Conservation (phyloP, 2,797 vertebrate genomes). For the Sebastes jordani region DNA sequence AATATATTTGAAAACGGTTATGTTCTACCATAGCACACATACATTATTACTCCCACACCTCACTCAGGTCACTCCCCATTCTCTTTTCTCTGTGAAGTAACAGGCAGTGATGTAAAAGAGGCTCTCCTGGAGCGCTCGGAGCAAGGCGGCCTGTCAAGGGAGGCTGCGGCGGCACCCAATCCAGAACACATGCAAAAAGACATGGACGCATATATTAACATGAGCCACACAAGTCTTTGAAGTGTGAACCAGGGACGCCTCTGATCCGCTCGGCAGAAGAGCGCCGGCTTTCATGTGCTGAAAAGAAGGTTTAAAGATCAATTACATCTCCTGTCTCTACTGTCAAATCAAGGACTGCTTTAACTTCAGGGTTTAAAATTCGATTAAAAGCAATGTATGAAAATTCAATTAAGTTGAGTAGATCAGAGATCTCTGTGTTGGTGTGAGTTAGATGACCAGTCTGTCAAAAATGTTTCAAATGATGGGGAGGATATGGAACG, state of each 20-base stretch:
- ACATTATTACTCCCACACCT: neutral
- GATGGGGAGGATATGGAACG: neutral
- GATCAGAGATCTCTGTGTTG: slow-evolving; percentile 13
- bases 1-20: neutral
- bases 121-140: neutral
- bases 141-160: slow-evolving; percentile 14
- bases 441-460: neutral
- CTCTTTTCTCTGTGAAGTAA: slow-evolving; percentile 3
- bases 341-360: slow-evolving; percentile 34
- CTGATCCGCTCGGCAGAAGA: slow-evolving; percentile 42
- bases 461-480: slow-evolving; percentile 5
- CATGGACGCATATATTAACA: slow-evolving; percentile 53
- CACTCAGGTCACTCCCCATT: neutral
- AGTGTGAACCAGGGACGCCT: slow-evolving; percentile 32
- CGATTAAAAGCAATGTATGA: slow-evolving; percentile 6
- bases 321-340: slow-evolving; percentile 24
- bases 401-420: slow-evolving; percentile 3
- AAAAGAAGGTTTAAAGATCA: slow-evolving; percentile 52
- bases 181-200: slow-evolving; percentile 28
- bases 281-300: slow-evolving; percentile 57
- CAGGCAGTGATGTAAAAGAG: slow-evolving; percentile 8
- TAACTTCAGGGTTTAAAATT: slow-evolving; percentile 31
- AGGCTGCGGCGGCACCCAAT: neutral
- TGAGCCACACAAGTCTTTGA: slow-evolving; percentile 51
- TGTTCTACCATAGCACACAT: neutral